Evolutionary conservation across 2,888 invertebrate genomes (phyloP).

Genomic region (Eupithecia exiguata): DNA sequence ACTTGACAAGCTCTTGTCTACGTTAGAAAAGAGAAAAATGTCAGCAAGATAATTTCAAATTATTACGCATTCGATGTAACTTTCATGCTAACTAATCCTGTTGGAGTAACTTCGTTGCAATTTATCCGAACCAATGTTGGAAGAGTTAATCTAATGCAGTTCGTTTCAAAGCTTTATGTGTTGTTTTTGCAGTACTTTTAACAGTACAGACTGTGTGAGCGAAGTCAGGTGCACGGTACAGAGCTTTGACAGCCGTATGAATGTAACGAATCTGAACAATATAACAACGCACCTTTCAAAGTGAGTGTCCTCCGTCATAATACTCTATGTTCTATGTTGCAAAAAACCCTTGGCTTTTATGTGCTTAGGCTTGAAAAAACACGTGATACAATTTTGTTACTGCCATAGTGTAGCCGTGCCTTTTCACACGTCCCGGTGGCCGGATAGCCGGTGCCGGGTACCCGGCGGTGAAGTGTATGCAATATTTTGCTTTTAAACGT

Average conservation of each 20-base stretch:
- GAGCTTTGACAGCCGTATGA: slow-evolving; percentile 81
- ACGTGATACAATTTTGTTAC: slow-evolving; percentile 32
- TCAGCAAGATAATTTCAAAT: background rate
- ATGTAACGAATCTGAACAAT: slow-evolving; percentile 78
- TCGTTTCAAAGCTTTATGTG: slow-evolving; percentile 46
- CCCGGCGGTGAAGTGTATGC: too few relatives aligned
- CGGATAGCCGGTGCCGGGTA: too few relatives aligned
- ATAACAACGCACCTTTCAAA: slow-evolving; percentile 75
- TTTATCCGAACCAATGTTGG: slow-evolving; percentile 15
- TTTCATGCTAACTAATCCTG: too few relatives aligned
- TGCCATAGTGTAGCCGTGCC: background rate
- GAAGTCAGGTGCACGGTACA: slow-evolving; percentile 77
- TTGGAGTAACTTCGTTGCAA: slow-evolving; percentile 10
- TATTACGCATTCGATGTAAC: too few relatives aligned
- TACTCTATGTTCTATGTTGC: slow-evolving; percentile 35
- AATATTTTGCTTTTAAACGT: too few relatives aligned
- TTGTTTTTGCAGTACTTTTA: slow-evolving; percentile 83
- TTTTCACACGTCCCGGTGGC: too few relatives aligned
- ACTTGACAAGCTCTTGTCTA: background rate
- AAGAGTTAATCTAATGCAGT: slow-evolving; percentile 29
- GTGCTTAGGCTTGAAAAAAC: slow-evolving; percentile 24
- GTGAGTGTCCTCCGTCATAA: slow-evolving; percentile 67
- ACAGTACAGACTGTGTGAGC: slow-evolving; percentile 81
- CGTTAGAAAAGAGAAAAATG: background rate
- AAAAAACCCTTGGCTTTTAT: slow-evolving; percentile 9